Evolutionary conservation across 2,888 invertebrate species (phyloP).

Genomic region (Ceriagrion tenellum): DNA sequence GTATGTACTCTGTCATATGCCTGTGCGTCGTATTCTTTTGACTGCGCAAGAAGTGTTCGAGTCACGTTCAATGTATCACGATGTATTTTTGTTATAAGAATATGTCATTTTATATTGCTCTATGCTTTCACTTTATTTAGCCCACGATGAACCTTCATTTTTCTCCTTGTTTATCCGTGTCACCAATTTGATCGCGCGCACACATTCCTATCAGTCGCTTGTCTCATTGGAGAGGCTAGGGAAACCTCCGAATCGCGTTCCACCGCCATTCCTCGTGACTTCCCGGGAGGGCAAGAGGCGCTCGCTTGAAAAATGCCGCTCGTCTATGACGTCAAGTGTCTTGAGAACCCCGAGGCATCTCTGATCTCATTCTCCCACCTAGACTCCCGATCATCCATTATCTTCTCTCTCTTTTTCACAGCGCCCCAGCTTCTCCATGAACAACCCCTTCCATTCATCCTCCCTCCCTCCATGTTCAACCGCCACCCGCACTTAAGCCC

Average conservation of each 20-base stretch:
- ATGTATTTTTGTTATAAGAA: too few species aligned
- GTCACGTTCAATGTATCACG: too few species aligned
- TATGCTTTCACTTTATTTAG: too few species aligned
- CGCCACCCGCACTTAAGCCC: too few species aligned
- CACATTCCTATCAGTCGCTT: neutral
- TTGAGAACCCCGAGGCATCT: neutral
- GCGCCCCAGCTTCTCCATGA: too few species aligned
- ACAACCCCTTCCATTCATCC: too few species aligned
- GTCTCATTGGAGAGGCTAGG: neutral
- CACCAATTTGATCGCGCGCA: neutral
- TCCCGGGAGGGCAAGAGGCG: neutral
- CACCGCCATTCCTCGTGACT: neutral
- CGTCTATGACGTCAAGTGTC: slow-evolving; percentile 16
- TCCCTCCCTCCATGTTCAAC: too few species aligned
- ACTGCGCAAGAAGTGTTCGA: too few species aligned
- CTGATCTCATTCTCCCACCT: neutral
- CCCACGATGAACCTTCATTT: neutral
- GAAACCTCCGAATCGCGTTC: neutral
- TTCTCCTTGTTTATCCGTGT: neutral
- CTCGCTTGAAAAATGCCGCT: neutral
- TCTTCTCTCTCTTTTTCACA: neutral
- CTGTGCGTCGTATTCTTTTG: too few species aligned
- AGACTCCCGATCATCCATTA: neutral
- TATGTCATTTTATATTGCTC: too few species aligned
- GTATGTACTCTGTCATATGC: too few species aligned